Evolutionary conservation across 2,113 vertebrate species (phyloP).

Genomic region (Crotalus helleri): DNA sequence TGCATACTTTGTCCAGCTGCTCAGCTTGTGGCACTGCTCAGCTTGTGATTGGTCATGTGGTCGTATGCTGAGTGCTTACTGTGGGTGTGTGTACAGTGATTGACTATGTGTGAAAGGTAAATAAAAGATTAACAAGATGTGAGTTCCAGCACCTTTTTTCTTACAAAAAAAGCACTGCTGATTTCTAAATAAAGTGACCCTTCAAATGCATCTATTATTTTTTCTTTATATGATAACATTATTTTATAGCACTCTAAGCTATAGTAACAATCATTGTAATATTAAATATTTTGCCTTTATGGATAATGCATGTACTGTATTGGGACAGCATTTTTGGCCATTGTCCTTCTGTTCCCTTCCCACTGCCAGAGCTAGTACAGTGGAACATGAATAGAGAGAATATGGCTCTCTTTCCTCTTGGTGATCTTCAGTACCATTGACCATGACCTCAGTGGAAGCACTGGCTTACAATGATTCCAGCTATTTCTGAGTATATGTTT

Average conservation of each 20-base stretch:
- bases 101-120: too few species aligned
- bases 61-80: too few species aligned
- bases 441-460: neutral
- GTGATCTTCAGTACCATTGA: neutral
- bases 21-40: too few species aligned
- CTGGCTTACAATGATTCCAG: neutral
- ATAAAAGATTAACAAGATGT: too few species aligned
- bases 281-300: neutral
- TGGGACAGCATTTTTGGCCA: neutral
- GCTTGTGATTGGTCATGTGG: too few species aligned
- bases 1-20: too few species aligned
- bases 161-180: too few species aligned
- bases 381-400: neutral
- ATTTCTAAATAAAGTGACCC: neutral
- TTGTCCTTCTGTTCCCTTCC: neutral
- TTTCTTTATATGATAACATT: neutral
- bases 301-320: neutral
- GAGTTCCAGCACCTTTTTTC: too few species aligned
- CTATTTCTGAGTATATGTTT: neutral
- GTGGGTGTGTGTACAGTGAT: too few species aligned
- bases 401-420: neutral
- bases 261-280: neutral
- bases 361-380: neutral
- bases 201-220: neutral
- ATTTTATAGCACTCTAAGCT: neutral